These are phyloP conservation scores for Vanessa cardui DNA, from an alignment of 2,888 invertebrate genomes.

Conservation along the genomic window DNA sequence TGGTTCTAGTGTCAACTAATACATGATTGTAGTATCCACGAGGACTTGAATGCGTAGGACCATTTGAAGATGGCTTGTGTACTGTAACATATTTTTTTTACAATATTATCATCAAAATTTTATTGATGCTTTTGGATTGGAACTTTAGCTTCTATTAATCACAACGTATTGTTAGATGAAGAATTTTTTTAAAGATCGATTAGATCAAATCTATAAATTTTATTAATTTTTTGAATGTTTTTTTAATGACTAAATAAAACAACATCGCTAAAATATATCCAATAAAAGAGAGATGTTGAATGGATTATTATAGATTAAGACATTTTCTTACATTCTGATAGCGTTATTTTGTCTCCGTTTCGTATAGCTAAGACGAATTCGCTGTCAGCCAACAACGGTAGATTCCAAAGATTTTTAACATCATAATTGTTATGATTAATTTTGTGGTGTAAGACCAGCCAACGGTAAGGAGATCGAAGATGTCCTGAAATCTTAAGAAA, in stretches of 20 bases:
- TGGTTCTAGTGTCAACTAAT: conserved; percentile 52
- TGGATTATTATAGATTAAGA: neutral
- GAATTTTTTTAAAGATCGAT: no score
- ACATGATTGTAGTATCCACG: conserved; percentile 59
- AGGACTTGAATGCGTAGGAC: conserved; percentile 46
- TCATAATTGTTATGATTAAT: conserved; percentile 23
- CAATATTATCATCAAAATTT: neutral
- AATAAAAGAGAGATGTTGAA: no score
- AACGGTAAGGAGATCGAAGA: conserved; percentile 60
- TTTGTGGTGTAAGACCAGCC: conserved; percentile 54
- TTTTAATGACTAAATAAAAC: no score
- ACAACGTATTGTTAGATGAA: no score
- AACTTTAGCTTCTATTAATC: no score
- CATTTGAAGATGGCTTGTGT: conserved; percentile 54
- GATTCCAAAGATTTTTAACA: conserved; percentile 42
- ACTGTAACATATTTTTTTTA: conserved; percentile 48
- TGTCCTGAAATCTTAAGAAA: conserved; percentile 41
- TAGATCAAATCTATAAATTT: no score
- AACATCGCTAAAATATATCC: no score
- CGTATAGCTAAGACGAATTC: conserved; percentile 61
- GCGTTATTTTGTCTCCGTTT: conserved; percentile 38
- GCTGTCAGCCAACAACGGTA: conserved; percentile 55
- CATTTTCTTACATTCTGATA: conserved; percentile 59
- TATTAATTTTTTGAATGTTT: no score
- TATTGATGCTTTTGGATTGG: no score